Evolutionary conservation across 2,888 invertebrate species (phyloP), one percentile per base, ranked within the genome.

Genomic region (Helicoverpa assulta): DNA sequence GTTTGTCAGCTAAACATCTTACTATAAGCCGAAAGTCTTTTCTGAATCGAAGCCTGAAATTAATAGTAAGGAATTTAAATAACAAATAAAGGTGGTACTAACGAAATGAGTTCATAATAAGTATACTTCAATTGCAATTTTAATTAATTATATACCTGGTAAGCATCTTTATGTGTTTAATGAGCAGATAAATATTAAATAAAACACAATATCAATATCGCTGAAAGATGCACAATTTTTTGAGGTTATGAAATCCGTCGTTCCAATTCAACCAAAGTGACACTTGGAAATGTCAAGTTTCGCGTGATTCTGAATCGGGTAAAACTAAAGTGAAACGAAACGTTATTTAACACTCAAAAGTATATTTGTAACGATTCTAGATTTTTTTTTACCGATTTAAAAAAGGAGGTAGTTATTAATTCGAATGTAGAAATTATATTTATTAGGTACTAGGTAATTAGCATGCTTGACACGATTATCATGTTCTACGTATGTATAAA

Each of bases 1-100:
- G 85, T 79, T 91, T 91, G 73, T 92, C 92, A 0, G 91, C 81
- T 43, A 92, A 84, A 85, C 83, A 90, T 76, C 92, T 87, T 55
- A 85, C 77, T 67, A 91, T 78, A 76, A 87, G 54, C 33, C 90
- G 86, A 78, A 89, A 89, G 83, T 92, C 87, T 73, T 84, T 80
- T 62, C 83, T 87, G 60, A 88, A 87, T 60, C 86, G 83, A 50
- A 91, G 74, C 70, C 91, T 91, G 84, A 40, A 88, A 40, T 40
- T 12, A 40, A 40, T 4, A 40, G 14, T 12, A 14, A 40, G 40
- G 12, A 40, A 40, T 40, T 40, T 12, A 4, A 40, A 40, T 40
- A 40, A 78, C 29, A n/a, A 61, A 47, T 19, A 5, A 19, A 12
- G 33, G 4, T 8, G 2, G 3, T 37, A 21, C 51, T 40, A 56